phyloP scores from a whole-genome alignment of 2,797 vertebrate genomes.

The Prionace glauca region DNA sequence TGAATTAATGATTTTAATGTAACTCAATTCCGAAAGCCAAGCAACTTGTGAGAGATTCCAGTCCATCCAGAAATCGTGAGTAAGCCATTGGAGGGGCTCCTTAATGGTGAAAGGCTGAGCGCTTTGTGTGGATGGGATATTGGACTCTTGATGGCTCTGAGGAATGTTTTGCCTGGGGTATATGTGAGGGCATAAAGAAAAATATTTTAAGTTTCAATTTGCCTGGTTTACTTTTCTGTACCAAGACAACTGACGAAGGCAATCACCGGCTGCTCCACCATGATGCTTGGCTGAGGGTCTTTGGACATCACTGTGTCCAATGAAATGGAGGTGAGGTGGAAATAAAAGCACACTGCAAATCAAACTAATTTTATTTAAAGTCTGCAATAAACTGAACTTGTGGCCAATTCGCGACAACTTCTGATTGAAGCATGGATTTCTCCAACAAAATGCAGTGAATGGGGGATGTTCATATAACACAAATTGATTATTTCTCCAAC shows the following conservation, averaged over 20 bases:
- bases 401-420: neutral
- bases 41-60: neutral
- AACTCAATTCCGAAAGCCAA: neutral
- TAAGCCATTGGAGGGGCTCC: no score
- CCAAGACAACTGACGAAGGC: neutral
- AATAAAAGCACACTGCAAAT: neutral
- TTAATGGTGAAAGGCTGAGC: neutral
- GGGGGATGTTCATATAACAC: neutral
- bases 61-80: neutral
- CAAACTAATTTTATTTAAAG: neutral
- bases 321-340: neutral
- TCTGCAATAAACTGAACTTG: neutral
- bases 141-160: neutral
- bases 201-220: neutral
- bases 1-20: neutral
- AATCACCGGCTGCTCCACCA: neutral
- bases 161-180: neutral
- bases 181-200: neutral
- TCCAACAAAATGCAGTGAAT: neutral
- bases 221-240: neutral
- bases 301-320: neutral
- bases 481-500: neutral
- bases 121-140: neutral
- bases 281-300: neutral
- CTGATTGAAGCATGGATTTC: neutral